These are phyloP conservation scores for Ptychodera flava DNA, from an alignment of 35 echinoderm and acorn worm species.

Conservation along the genomic window DNA sequence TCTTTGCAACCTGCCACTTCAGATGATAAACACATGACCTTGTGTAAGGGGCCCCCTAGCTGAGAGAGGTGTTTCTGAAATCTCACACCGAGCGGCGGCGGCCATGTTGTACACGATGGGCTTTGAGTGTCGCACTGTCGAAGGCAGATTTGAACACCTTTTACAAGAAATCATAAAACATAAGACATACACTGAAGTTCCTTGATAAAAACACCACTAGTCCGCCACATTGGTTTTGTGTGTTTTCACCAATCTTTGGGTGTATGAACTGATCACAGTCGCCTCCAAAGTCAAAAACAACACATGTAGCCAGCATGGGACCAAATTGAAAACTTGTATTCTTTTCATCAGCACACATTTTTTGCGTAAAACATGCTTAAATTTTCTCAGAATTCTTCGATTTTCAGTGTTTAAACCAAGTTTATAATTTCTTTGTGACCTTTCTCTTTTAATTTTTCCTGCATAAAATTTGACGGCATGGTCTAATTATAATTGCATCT, in stretches of 20 bases:
- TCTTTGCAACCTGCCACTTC: not conserved
- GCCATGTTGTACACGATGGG: not conserved
- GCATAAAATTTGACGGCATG: too few species aligned
- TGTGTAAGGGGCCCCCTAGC: not conserved
- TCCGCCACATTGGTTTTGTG: not conserved
- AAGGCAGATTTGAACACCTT: not conserved
- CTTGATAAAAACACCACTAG: not conserved
- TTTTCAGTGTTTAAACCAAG: too few species aligned
- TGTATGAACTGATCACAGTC: not conserved
- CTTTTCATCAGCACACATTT: too few species aligned
- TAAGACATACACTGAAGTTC: not conserved
- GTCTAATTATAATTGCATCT: too few species aligned
- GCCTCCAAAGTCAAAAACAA: too few species aligned
- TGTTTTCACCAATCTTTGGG: not conserved
- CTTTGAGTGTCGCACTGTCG: not conserved
- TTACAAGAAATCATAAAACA: not conserved
- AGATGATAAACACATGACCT: conserved; percentile 1
- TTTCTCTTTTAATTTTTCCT: too few species aligned
- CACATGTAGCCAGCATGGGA: too few species aligned
- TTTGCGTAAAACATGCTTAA: too few species aligned
- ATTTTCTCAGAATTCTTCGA: too few species aligned
- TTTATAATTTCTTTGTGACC: too few species aligned
- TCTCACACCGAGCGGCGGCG: too few species aligned
- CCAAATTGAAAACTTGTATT: too few species aligned
- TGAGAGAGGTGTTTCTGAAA: not conserved